These are phyloP conservation scores for Andrena fulva DNA, from an alignment of 2,888 invertebrate genomes.

Conservation along the genomic window DNA sequence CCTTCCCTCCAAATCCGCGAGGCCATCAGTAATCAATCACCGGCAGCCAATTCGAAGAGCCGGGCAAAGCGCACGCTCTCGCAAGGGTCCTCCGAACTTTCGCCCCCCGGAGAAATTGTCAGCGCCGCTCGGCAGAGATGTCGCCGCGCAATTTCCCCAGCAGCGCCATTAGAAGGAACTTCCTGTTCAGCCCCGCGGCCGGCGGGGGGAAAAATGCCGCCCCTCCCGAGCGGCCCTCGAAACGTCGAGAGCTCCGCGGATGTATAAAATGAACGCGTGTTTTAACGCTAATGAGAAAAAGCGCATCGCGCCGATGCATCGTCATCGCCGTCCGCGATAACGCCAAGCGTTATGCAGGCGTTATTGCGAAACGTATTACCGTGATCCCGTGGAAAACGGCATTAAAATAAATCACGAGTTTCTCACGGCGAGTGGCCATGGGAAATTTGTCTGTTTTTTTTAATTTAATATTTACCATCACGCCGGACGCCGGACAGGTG, in stretches of 20 bases:
- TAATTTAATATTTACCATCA: slow-evolving; percentile 41
- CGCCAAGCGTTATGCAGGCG: slow-evolving; percentile 41
- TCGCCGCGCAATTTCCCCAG: no score
- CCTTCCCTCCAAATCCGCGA: no score
- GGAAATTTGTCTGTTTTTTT: slow-evolving; percentile 49
- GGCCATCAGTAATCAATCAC: no score
- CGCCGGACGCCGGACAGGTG: not conserved
- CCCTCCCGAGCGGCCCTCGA: not conserved
- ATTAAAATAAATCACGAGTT: slow-evolving; percentile 41
- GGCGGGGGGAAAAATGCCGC: no score
- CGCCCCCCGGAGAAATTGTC: no score
- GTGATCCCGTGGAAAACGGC: slow-evolving; percentile 13
- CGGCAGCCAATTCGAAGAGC: no score
- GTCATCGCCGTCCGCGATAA: slow-evolving; percentile 32
- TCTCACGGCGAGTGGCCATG: not conserved
- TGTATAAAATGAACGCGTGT: slow-evolving; percentile 34
- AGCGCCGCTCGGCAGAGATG: no score
- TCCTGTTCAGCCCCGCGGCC: no score
- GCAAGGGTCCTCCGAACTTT: no score
- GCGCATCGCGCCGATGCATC: slow-evolving; percentile 40
- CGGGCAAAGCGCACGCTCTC: no score
- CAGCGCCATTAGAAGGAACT: no score
- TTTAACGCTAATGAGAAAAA: slow-evolving; percentile 45
- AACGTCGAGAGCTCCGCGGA: not conserved
- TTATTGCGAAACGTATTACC: slow-evolving; percentile 46